Evolutionary conservation across 2,888 invertebrate genomes (phyloP).

Genomic region (Uropetala carovei): DNA sequence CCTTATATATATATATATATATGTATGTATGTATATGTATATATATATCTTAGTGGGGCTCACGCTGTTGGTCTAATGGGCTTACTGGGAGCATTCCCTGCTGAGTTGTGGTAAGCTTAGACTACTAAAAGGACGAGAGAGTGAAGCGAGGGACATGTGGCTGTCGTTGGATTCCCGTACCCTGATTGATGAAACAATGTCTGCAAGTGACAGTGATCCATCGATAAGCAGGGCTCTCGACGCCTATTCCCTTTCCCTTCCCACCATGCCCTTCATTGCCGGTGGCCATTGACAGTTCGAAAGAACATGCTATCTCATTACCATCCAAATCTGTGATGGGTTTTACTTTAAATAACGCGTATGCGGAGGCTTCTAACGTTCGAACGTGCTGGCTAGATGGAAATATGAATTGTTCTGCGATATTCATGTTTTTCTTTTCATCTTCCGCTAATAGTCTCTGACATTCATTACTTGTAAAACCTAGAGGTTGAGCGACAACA

Average conservation of each 20-base stretch:
- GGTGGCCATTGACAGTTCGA: neutral
- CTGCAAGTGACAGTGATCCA: conserved; percentile 19
- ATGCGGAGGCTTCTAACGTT: no score
- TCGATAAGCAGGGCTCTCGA: neutral
- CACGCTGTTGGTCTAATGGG: neutral
- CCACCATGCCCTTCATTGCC: neutral
- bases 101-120: neutral
- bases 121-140: conserved; percentile 6
- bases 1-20: no score
- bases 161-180: conserved; percentile 4
- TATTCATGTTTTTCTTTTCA: no score
- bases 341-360: neutral
- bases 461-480: no score
- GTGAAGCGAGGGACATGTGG: neutral
- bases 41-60: neutral
- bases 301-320: neutral
- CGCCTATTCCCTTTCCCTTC: neutral
- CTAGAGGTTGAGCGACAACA: no score
- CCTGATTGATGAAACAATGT: conserved; percentile 13
- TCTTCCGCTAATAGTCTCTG: no score
- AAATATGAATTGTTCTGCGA: no score
- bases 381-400: no score
- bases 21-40: no score
- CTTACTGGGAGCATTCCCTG: neutral
- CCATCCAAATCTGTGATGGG: neutral